phyloP scores from a whole-genome alignment of 2,113 vertebrate species.

The Sinocyclocheilus maitianheensis region DNA sequence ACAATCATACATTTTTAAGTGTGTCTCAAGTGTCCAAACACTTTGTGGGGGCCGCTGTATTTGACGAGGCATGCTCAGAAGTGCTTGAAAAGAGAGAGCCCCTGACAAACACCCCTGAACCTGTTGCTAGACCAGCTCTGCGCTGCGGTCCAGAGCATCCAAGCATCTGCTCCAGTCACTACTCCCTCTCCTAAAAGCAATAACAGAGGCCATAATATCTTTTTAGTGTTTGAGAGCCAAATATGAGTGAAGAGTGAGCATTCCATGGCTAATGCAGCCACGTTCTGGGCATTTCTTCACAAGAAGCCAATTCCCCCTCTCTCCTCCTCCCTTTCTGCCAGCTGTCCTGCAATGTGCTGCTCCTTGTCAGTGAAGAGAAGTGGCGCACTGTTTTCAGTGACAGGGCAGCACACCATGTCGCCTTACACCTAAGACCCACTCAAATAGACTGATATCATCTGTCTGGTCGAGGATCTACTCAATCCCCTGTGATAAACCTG shows the following conservation, averaged over 20 bases:
- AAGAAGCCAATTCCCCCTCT: slow-evolving; percentile 64
- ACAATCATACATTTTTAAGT: background rate
- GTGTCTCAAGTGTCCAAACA: background rate
- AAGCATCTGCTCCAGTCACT: slow-evolving; percentile 71
- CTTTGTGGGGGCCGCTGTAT: background rate
- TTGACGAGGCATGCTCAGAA: background rate
- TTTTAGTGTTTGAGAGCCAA: slow-evolving; percentile 59
- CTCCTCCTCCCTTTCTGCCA: slow-evolving; percentile 67
- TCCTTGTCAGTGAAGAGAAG: slow-evolving; percentile 82
- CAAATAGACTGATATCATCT: slow-evolving; percentile 43
- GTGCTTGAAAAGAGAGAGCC: slow-evolving; percentile 8
- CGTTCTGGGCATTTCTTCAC: slow-evolving; percentile 73
- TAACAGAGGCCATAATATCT: slow-evolving; percentile 62
- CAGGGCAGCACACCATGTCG: slow-evolving; percentile 33
- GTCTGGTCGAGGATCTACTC: slow-evolving; percentile 35
- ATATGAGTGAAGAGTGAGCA: slow-evolving; percentile 58
- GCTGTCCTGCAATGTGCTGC: slow-evolving; percentile 93
- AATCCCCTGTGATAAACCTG: slow-evolving; percentile 29
- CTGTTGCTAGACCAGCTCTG: slow-evolving; percentile 4
- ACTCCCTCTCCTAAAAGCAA: slow-evolving; percentile 56
- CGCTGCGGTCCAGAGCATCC: background rate
- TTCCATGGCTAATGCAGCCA: slow-evolving; percentile 68
- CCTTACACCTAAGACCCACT: slow-evolving; percentile 42
- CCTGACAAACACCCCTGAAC: slow-evolving; percentile 21
- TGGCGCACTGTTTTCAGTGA: slow-evolving; percentile 60